Percentiles rank a stretch among this genome's conserved stretches.
Evolutionary conservation across 1,140 invertebrate genomes (phyloP).

Genomic region (Temnothorax longispinosus): DNA sequence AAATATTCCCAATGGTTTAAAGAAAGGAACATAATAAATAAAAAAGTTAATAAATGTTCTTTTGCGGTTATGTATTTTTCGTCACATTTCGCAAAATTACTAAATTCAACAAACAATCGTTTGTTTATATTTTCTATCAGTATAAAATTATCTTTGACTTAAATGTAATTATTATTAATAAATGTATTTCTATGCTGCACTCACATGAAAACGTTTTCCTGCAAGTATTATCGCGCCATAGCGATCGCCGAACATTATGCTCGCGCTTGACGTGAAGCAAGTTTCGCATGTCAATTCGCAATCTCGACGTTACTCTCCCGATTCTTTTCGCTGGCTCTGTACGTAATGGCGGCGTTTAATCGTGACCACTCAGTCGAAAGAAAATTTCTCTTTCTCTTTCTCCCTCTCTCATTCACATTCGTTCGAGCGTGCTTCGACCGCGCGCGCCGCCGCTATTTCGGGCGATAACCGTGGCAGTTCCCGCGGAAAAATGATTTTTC

Average conservation of each 20-base stretch:
- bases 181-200: not conserved
- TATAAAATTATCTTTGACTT: not conserved
- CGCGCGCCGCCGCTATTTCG: slow-evolving; percentile 14
- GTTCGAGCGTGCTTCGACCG: slow-evolving; percentile 43
- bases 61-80: not conserved
- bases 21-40: not conserved
- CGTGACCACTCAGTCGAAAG: slow-evolving; percentile 42
- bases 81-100: not conserved
- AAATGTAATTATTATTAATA: slow-evolving; percentile 14
- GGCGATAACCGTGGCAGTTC: slow-evolving; percentile 51
- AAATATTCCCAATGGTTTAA: not conserved
- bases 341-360: slow-evolving; percentile 54
- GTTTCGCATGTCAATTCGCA: slow-evolving; percentile 60
- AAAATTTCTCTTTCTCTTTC: slow-evolving; percentile 32
- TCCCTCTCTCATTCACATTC: slow-evolving; percentile 43
- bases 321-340: slow-evolving; percentile 49
- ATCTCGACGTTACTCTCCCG: slow-evolving; percentile 33
- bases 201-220: not conserved
- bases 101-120: not conserved
- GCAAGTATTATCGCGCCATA: slow-evolving; percentile 7
- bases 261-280: slow-evolving; percentile 14
- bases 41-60: not conserved
- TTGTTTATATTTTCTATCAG: not conserved
- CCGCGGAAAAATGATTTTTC: slow-evolving; percentile 64
- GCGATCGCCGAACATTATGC: not conserved